A percentile compares a stretch with the other conserved stretches of the same genome.
phyloP scores from a whole-genome alignment of 2,113 vertebrate species.

The Sturnira hondurensis region DNA sequence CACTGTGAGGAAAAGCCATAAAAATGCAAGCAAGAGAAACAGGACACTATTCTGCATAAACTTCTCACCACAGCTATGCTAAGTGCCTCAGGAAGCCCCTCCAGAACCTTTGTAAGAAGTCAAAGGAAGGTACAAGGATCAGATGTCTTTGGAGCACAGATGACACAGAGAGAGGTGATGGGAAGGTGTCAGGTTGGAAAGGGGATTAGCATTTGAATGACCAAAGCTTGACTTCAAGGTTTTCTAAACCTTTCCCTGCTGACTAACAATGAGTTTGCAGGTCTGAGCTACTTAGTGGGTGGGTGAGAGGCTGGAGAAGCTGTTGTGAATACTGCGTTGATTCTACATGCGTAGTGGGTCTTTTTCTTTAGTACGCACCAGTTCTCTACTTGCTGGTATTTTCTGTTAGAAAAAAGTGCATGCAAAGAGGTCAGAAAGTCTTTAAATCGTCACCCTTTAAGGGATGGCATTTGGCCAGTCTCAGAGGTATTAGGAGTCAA shows the following conservation, averaged over 20 bases:
- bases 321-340: neutral
- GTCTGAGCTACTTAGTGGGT: neutral
- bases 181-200: neutral
- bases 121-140: neutral
- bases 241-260: neutral
- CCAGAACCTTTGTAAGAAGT: slow-evolving; percentile 15
- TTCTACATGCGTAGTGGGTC: neutral
- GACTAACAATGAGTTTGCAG: neutral
- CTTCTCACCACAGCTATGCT: neutral
- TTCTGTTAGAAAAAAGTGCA: neutral
- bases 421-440: neutral
- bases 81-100: slow-evolving; percentile 11
- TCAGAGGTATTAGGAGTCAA: neutral
- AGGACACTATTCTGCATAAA: neutral
- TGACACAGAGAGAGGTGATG: neutral
- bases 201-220: slow-evolving; percentile 31
- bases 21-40: neutral
- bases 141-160: neutral
- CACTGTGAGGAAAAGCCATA: neutral
- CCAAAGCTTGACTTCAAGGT: neutral
- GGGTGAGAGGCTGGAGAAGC: neutral
- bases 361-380: neutral
- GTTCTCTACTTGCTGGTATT: neutral
- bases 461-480: neutral
- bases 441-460: neutral